phyloP scores from a whole-genome alignment of 2,113 vertebrate genomes.

The Phylloscopus whistleri region DNA sequence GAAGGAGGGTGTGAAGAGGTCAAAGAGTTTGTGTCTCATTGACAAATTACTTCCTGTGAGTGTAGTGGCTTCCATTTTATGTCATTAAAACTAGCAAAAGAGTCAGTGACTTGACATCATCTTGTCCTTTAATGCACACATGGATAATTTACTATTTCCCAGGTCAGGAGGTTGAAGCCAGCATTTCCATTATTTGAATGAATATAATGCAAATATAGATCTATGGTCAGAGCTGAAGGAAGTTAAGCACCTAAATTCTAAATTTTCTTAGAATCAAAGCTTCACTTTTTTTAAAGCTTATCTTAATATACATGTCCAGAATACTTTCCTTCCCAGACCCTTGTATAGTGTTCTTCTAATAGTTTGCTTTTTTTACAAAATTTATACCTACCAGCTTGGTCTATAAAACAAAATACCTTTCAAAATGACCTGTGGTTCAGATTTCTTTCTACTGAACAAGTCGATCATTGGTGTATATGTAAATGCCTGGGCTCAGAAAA shows the following conservation, averaged over 20 bases:
- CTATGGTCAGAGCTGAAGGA: rapidly evolving
- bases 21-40: background rate
- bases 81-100: background rate
- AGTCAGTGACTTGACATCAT: background rate
- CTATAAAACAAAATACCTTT: background rate
- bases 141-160: background rate
- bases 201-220: background rate
- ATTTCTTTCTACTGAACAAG: background rate
- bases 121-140: background rate
- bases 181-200: background rate
- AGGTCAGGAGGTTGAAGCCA: background rate
- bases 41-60: background rate
- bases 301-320: background rate
- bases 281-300: background rate
- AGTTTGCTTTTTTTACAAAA: background rate
- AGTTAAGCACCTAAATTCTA: background rate
- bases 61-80: background rate
- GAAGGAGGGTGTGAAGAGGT: background rate
- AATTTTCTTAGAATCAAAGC: background rate
- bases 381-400: background rate
- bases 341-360: background rate
- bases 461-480: background rate
- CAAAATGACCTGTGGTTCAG: background rate
- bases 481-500: background rate
- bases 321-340: background rate